Base-by-base conservation (phyloP, 2,113 vertebrate genomes). In the Lontra canadensis region DNA sequence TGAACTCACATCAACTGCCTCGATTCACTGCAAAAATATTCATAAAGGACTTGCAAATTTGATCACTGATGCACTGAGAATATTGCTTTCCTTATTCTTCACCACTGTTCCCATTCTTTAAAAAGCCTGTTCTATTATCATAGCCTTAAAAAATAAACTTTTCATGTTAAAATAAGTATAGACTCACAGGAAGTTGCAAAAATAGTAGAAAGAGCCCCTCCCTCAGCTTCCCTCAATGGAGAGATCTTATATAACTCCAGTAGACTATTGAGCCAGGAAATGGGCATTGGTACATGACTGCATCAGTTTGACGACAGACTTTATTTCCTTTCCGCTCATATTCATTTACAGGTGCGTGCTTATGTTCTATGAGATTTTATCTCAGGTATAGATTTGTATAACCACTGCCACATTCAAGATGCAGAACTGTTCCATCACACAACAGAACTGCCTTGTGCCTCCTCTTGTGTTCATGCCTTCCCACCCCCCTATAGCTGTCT, bases 141-240 rank as follows among this genome's bases (percentile, higher is more conserved):
- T 6, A 83, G 39, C 52, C 18, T 81, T 14, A 69, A 88, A 67
- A 55, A 44, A 29, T 17, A 52, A 79, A n/a, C 21, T 36, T 52
- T 81, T 74, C 42, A 34, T 81, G 96, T 96, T 84, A 57, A 90
- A 93, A 82, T 81, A 87, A 29, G 23, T 52, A 69, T 6, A 74
- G 36, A 47, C 8, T 26, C 61, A 44, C 2, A 87, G n/a, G 29
- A 81, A 93, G 9, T 42, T 83, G n/a, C 36, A 94, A 96, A 94
- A 79, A 79, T 57, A 61, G 76, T 23, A 63, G 63, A 61, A 42
- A 87, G 34, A 86, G 39, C 67, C 21, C 34, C 26, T 94, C 31
- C 80, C 26, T 21, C 39, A 88, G 52, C 25, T 79, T 80, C 44
- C 23, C 11, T 59, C 34, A 94, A 2, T 79, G 34, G 20, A 57